Base-by-base conservation (phyloP, 2,113 vertebrate genomes). In the Phylloscopus whistleri region DNA sequence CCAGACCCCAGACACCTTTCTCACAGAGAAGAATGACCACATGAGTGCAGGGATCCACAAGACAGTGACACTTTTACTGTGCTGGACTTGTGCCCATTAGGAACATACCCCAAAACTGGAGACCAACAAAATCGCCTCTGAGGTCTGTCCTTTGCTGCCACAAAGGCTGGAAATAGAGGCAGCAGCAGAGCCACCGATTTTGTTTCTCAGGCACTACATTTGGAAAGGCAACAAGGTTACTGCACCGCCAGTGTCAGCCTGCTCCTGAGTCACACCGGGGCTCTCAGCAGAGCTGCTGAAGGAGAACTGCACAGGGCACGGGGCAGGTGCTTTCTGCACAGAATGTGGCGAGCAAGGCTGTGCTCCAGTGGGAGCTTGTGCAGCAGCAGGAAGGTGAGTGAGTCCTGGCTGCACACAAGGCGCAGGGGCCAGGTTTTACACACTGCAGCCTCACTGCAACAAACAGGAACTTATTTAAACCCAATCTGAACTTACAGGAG, bases 401-500 rank as follows among this genome's bases (percentile, higher is more conserved):
- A 56, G 26, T 39, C 49, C 6, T 35, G n/a, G 6, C 13, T 1
- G 17, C 44, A 11, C n/a, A 13, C 7, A 19, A 19, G 52, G 60
- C 2, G 0, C 22, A 10, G 16, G 6, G 53, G 21, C 35, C 1
- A 1, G 12, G 26, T 24, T 53, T 68, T 11, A n/a, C 26, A 35
- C 31, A 2, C 5, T 5, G 1, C 4, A 3, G 31, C 56, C 66
- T 11, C 48, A 26, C 52, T 41, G 24, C 73, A 63, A 7, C 8
- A 15, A 60, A 21, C 6, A 49, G 41, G 30, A 30, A 44, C 16
- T 44, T 11, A 41, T 1, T 55, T 19, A 74, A 72, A 68, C 17
- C 6, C 27, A 56, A 3, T 2, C 56, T 53, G 46, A 55, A 17
- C 22, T 37, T 8, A 43, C 2, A 7, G 0, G 0, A 58, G 31